A percentile compares a stretch with the other conserved stretches of the same genome.
These are phyloP conservation scores for Emmelina monodactyla DNA, from an alignment of 2,888 invertebrate genomes.

Conservation along the genomic window DNA sequence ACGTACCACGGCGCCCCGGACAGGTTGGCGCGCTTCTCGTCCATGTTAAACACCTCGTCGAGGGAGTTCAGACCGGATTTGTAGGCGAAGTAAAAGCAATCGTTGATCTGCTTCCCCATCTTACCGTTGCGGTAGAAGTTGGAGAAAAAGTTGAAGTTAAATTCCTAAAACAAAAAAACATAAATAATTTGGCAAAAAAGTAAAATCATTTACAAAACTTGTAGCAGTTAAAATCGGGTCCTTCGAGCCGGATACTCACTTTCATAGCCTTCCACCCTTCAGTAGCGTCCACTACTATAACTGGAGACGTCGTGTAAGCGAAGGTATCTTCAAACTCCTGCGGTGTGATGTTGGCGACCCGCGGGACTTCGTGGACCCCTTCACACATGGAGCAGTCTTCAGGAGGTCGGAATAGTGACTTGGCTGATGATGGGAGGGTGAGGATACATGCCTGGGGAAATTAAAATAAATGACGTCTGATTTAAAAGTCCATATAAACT, in stretches of 20 bases:
- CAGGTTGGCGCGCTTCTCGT: conserved; percentile 70
- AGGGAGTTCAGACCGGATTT: conserved; percentile 84
- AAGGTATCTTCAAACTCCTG: conserved; percentile 75
- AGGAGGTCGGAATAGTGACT: conserved; percentile 74
- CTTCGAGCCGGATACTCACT: conserved; percentile 23
- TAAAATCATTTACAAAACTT: too few relatives aligned
- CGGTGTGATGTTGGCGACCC: conserved; percentile 71
- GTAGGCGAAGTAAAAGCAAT: conserved; percentile 95
- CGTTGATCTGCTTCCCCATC: conserved; percentile 59
- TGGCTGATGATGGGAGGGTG: conserved; percentile 32
- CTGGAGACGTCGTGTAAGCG: conserved; percentile 81
- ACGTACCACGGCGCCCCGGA: conserved; percentile 76
- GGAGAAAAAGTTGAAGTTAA: conserved; percentile 85
- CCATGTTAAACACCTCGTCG: conserved; percentile 85
- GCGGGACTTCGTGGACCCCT: conserved; percentile 69
- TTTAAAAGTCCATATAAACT: not conserved
- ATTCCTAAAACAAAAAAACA: conserved; percentile 52
- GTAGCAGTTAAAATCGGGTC: not conserved
- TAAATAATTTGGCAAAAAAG: too few relatives aligned
- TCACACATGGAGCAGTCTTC: conserved; percentile 82
- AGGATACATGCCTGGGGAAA: conserved; percentile 32
- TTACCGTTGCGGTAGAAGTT: conserved; percentile 71
- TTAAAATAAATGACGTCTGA: conserved; percentile 6
- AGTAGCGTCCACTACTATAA: conserved; percentile 86
- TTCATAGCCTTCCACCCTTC: conserved; percentile 80